Percentiles rank a stretch among this genome's conserved stretches.
These are phyloP conservation scores for Armadillidium nasatum DNA, from an alignment of 1,140 invertebrate genomes.

Conservation along the genomic window DNA sequence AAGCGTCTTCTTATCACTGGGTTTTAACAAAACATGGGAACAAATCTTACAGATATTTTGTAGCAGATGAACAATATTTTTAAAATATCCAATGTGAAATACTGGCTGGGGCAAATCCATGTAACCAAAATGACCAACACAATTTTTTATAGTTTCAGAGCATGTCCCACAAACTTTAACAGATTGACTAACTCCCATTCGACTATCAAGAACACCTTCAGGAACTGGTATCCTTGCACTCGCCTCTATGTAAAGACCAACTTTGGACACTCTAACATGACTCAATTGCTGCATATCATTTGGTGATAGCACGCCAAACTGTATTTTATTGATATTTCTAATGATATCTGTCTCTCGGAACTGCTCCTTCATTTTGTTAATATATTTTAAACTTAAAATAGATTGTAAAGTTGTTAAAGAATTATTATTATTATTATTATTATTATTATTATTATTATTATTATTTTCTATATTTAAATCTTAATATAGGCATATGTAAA, in stretches of 20 bases:
- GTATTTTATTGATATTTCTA: conserved; percentile 85
- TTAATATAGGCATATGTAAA: too few relatives aligned
- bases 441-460: too few relatives aligned
- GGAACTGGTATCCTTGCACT: conserved; percentile 62
- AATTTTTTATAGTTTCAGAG: conserved; percentile 82
- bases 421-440: too few relatives aligned
- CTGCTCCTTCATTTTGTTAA: conserved; percentile 76
- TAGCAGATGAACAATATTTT: conserved; percentile 81
- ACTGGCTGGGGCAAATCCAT: conserved; percentile 93
- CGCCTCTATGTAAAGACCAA: conserved; percentile 78
- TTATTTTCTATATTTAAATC: too few relatives aligned
- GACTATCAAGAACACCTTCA: conserved; percentile 80
- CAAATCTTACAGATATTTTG: conserved; percentile 98
- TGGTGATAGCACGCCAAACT: conserved; percentile 83
- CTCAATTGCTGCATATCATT: conserved; percentile 81
- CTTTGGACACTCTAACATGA: conserved; percentile 81
- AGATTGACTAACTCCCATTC: conserved; percentile 81
- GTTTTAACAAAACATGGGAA: conserved; percentile 65
- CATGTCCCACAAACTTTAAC: conserved; percentile 83
- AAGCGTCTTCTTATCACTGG: conserved; percentile 60
- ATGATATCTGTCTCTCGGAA: conserved; percentile 83
- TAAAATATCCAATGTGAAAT: conserved; percentile 96
- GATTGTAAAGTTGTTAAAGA: too few relatives aligned
- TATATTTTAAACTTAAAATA: too few relatives aligned
- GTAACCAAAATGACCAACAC: conserved; percentile 96